phyloP scores from a whole-genome alignment of 1,140 invertebrate species.

The Neodiprion lecontei region DNA sequence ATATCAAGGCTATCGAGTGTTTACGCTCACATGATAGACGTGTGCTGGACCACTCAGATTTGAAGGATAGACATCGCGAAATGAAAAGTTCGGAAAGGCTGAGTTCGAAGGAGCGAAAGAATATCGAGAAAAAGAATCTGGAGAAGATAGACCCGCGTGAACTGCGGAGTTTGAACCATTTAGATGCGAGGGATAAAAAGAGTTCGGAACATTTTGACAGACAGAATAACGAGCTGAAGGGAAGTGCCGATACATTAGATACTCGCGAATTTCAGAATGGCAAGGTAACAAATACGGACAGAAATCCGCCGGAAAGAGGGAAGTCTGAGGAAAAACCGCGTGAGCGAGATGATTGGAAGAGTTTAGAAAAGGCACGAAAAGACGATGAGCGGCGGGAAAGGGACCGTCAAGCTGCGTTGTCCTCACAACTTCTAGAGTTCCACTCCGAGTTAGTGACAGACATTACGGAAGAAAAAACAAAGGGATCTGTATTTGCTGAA shows the following conservation, averaged over 20 bases:
- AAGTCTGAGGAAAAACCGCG: slow-evolving; percentile 47
- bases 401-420: slow-evolving; percentile 46
- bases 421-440: slow-evolving; percentile 38
- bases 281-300: slow-evolving; percentile 10
- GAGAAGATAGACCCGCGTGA: slow-evolving; percentile 14
- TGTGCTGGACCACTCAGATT: slow-evolving; percentile 26
- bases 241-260: slow-evolving; percentile 24
- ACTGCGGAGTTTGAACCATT: slow-evolving; percentile 31
- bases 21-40: slow-evolving; percentile 35
- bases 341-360: slow-evolving; percentile 56
- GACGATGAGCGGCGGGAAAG: slow-evolving; percentile 52
- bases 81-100: not conserved
- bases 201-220: slow-evolving; percentile 31
- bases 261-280: slow-evolving; percentile 15
- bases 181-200: slow-evolving; percentile 32
- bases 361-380: slow-evolving; percentile 53
- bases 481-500: slow-evolving; percentile 52
- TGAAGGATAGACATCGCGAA: slow-evolving; percentile 28
- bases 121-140: slow-evolving; percentile 27
- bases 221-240: slow-evolving; percentile 21
- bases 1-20: slow-evolving; percentile 48
- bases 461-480: slow-evolving; percentile 40
- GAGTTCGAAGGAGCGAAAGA: slow-evolving; percentile 19
- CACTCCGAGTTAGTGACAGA: slow-evolving; percentile 45
- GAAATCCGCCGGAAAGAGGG: slow-evolving; percentile 24